Evolutionary conservation across 2,888 invertebrate species (phyloP), one percentile per base, ranked within the genome.

Genomic region (Plutella xylostella): DNA sequence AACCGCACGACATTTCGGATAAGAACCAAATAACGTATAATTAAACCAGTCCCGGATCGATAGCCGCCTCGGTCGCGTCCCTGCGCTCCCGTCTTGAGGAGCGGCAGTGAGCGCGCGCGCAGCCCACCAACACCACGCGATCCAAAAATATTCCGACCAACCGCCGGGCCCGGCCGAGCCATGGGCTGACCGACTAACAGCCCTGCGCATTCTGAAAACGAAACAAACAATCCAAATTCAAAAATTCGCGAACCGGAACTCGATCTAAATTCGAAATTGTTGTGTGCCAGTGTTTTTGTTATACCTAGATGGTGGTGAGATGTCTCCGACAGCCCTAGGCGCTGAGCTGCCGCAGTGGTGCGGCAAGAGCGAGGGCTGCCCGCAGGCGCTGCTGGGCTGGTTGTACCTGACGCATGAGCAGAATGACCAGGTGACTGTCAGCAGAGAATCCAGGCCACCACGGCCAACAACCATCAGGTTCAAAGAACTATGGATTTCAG

Each of bases 271-370:
- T 49, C 20, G 31, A 5, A n/a, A 11, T 38, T 14, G 7, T n/a
- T 12, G 7, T 11, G 39, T 39, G 39, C 22, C 4, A 39, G 39
- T 39, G 25, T n/a, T 37, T n/a, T n/a, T n/a, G n/a, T n/a, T n/a
- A n/a, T n/a, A n/a, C n/a, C n/a, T n/a, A n/a, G 37, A 37, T 37
- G 37, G 18, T 74, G 72, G 54, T 53, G 69, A 57, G 45, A 83
- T 83, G 82, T 78, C 82, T 48, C 82, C 82, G 2, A 79, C 80
- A 46, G 80, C 79, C 30, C 60, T 79, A 51, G 73, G 72, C 47
- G 71, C 76, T 12, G 80, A 80, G 42, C 60, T 72, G 59, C 80
- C 79, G 42, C 79, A 76, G 55, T 79, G 82, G 80, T 75, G 75
- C 54, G 76, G 79, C 22, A 78, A 77, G 53, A 57, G 72, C 1